Evolutionary conservation across 2,797 vertebrate genomes (phyloP).

Genomic region (Geotrypetes seraphini): DNA sequence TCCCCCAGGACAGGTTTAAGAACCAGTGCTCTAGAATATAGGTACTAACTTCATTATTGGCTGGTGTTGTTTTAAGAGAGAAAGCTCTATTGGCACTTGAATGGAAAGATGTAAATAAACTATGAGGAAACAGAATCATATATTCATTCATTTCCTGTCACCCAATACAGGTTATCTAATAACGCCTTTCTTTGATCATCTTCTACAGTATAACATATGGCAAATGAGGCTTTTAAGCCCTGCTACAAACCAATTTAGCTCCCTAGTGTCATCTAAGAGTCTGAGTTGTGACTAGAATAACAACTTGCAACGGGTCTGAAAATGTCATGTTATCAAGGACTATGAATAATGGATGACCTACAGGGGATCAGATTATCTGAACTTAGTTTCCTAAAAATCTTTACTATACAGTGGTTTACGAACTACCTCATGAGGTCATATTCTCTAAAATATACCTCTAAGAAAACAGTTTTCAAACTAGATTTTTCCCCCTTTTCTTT

Average conservation of each 20-base stretch:
- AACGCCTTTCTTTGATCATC: slow-evolving; percentile 32
- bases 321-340: slow-evolving; percentile 12
- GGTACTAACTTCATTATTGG: no score
- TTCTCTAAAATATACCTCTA: background rate
- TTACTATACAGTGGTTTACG: background rate
- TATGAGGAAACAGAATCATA: slow-evolving; percentile 6
- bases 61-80: no score
- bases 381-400: slow-evolving; percentile 5
- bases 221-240: slow-evolving; percentile 33
- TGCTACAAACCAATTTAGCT: slow-evolving; percentile 37
- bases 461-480: background rate
- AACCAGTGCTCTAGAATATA: no score
- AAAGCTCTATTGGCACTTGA: no score
- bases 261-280: slow-evolving; percentile 24
- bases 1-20: no score
- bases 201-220: slow-evolving; percentile 51
- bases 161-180: slow-evolving; percentile 41
- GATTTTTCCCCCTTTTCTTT: background rate
- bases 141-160: slow-evolving; percentile 34
- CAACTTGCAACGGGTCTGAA: slow-evolving; percentile 2
- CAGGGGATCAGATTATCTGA: slow-evolving; percentile 9
- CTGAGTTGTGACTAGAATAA: slow-evolving; percentile 32
- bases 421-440: background rate
- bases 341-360: slow-evolving; percentile 7
- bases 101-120: background rate